Evolutionary conservation across 1,140 invertebrate species (phyloP).

Genomic region (Metaphire vulgaris): DNA sequence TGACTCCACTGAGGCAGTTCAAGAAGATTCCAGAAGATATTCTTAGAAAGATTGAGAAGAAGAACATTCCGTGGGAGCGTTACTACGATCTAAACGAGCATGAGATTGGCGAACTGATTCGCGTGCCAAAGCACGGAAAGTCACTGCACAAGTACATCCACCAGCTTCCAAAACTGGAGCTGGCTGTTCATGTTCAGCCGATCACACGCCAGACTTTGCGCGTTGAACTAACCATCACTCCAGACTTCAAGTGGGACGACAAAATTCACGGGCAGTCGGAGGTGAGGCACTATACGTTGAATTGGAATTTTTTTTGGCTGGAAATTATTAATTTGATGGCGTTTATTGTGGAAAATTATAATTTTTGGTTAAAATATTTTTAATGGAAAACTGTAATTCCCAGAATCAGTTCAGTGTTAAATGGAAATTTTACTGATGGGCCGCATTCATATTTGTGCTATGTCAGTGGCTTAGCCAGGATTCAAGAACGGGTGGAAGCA

Average conservation of each 20-base stretch:
- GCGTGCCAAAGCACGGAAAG: conserved; percentile 92
- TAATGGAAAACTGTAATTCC: too few relatives aligned
- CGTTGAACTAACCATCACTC: conserved; percentile 95
- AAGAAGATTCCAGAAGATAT: conserved; percentile 97
- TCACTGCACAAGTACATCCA: conserved; percentile 96
- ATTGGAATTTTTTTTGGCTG: too few relatives aligned
- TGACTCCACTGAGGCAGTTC: conserved; percentile 97
- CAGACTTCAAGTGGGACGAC: conserved; percentile 99
- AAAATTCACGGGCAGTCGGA: conserved; percentile 87
- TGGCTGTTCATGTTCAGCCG: conserved; percentile 93
- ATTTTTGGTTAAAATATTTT: too few relatives aligned
- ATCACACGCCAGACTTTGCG: conserved; percentile 89
- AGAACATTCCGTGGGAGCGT: conserved; percentile 61
- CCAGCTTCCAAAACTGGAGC: conserved; percentile 89
- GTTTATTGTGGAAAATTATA: too few relatives aligned
- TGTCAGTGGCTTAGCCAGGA: too few relatives aligned
- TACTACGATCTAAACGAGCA: conserved; percentile 93
- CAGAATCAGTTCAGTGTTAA: too few relatives aligned
- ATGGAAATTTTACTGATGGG: too few relatives aligned
- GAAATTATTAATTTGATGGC: too few relatives aligned
- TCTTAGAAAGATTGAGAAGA: conserved; percentile 96
- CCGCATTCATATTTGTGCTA: too few relatives aligned
- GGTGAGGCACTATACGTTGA: conserved; percentile 37
- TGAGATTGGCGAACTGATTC: conserved; percentile 92
- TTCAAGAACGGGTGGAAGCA: too few relatives aligned